Evolutionary conservation across 2,797 vertebrate species (phyloP), one percentile per base, ranked within the genome.

Genomic region (Tachyglossus aculeatus): DNA sequence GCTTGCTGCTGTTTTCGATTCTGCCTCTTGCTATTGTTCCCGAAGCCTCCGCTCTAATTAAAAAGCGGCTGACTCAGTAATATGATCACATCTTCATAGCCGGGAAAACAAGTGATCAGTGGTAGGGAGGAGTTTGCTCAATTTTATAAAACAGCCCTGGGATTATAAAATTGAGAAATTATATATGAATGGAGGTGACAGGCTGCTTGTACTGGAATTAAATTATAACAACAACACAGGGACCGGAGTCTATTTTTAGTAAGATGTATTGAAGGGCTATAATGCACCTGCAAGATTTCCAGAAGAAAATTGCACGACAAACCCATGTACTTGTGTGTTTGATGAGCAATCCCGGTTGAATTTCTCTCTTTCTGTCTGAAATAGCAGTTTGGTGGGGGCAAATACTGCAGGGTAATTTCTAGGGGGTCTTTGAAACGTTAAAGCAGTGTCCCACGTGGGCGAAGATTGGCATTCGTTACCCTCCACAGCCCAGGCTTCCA

Each of bases 91-190:
- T 88, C 79, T 80, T 84, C 78, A 56, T 83, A 71, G 82, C 67
- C 73, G 27, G 69, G 14, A 22, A 79, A 86, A 88, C 61, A 52
- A 86, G 86, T 78, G 72, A 47, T 11, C 50, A 60, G 16, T 22
- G 50, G 77, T 56, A 69, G 76, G 27, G 21, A 31, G 68, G 7
- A 21, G 9, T 25, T 66, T 40, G 4, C 29, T 1, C 47, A 69
- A 65, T 73, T 69, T 74, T 67, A 74, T 63, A 67, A 77, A 40
- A 71, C 71, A 86, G 52, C 33, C 18, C 39, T 73, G 69, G 32
- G 77, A 83, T 68, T 88, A 78, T 80, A 86, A 85, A 88, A 72
- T 80, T 84, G 78, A 78, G 58, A 76, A 85, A 85, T 47, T 78
- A 16, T 44, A 37, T 29, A 29, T 10, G 2, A 77, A 73, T 66